These are phyloP conservation scores for Cataglyphis livida DNA, from an alignment of 2,888 invertebrate genomes.

Conservation along the genomic window DNA sequence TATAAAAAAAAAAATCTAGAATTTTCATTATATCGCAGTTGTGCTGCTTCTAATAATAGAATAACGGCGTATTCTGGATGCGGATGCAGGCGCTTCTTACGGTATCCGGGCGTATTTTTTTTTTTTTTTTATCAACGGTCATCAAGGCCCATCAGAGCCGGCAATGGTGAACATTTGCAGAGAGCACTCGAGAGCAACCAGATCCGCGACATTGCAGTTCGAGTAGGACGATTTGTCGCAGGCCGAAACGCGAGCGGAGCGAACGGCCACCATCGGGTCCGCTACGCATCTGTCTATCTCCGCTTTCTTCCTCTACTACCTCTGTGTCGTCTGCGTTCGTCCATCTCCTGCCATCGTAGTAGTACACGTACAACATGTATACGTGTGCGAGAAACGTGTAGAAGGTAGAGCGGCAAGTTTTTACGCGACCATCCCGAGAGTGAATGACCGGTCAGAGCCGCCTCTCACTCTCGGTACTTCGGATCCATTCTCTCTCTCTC, in stretches of 20 bases:
- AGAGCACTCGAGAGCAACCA: conserved; percentile 18
- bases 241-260: conserved; percentile 60
- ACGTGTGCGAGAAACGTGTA: conserved; percentile 62
- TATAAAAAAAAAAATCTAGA: not conserved
- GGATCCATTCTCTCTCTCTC: conserved; percentile 48
- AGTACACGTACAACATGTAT: conserved; percentile 22
- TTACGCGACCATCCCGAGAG: conserved; percentile 73
- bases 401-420: conserved; percentile 76
- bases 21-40: not conserved
- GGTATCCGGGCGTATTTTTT: conserved; percentile 39
- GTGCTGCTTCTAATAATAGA: conserved; percentile 24
- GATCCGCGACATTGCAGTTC: conserved; percentile 49
- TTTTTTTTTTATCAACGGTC: conserved; percentile 30
- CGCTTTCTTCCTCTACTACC: not conserved
- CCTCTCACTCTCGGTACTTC: conserved; percentile 75
- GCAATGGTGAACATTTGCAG: conserved; percentile 31
- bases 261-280: conserved; percentile 14
- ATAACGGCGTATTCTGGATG: conserved; percentile 33
- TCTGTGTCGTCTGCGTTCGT: not conserved
- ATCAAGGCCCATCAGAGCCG: conserved; percentile 12
- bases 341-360: conserved; percentile 27
- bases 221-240: conserved; percentile 65
- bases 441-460: conserved; percentile 78
- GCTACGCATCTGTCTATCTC: conserved; percentile 29
- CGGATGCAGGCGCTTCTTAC: conserved; percentile 46